phyloP scores from a whole-genome alignment of 2,113 vertebrate species.

The Thomomys bottae region DNA sequence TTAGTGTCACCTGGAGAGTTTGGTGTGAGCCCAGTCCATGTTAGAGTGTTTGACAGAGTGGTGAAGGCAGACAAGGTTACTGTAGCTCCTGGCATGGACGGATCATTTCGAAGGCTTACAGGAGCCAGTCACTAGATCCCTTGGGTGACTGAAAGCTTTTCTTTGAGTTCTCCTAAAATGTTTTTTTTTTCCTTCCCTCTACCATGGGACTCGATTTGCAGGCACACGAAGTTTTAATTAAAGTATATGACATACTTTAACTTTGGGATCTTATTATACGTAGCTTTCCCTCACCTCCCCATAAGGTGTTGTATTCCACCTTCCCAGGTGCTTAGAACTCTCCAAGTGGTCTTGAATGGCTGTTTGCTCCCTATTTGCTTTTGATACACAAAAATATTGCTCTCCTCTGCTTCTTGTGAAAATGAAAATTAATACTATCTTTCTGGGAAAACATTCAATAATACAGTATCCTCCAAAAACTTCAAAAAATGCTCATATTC shows the following conservation, averaged over 20 bases:
- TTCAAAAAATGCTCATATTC: conserved; percentile 50
- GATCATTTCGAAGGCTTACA: neutral
- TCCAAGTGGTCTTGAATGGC: neutral
- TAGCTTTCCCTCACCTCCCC: neutral
- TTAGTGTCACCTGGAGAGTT: conserved; percentile 73
- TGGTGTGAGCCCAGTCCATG: neutral
- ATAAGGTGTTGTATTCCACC: neutral
- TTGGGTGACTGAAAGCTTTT: conserved; percentile 26
- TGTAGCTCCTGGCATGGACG: neutral
- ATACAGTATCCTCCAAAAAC: conserved; percentile 48
- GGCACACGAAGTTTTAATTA: conserved; percentile 59
- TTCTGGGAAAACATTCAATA: conserved; percentile 61
- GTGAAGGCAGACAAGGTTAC: conserved; percentile 56
- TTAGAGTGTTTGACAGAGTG: conserved; percentile 58
- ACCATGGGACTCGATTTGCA: conserved; percentile 21
- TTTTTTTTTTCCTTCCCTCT: neutral
- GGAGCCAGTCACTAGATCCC: neutral
- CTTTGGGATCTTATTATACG: conserved; percentile 54
- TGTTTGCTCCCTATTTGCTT: neutral
- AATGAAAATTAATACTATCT: conserved; percentile 29
- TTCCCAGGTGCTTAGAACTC: neutral
- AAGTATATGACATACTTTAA: conserved; percentile 43
- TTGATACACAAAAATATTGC: neutral
- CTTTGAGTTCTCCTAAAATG: conserved; percentile 28
- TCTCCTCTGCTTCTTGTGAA: neutral